Base-by-base conservation (phyloP, 1,140 invertebrate genomes). In the Papilio polyxenes region DNA sequence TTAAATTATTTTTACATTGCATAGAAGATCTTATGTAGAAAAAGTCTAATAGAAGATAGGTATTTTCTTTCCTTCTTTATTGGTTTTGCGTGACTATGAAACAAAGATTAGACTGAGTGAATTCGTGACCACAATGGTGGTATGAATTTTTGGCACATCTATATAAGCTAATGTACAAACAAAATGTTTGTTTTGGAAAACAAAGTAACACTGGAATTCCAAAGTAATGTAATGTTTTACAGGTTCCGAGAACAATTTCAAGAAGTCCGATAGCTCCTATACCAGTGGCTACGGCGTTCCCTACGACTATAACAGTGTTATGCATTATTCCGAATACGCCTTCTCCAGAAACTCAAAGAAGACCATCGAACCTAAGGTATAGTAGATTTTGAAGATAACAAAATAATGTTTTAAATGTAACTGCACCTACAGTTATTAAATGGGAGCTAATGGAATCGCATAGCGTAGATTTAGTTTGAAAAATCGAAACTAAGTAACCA, bases 251-350 rank as follows among this genome's bases (percentile, higher is more conserved):
- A 94, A 92, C 56, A 97, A 97, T 89, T 97, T 98, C 89, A 95
- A 96, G 76, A 97, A 97, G 89, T 95, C 96, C 0, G 94, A 95
- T 1, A 88, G 90, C 20, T 90, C 92, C 15, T 93, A 90, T 4
- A 96, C 96, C 0, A 94, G 95, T 65, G 95, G 95, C 20, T 97
- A 95, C 85, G 97, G 96, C 3, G 95, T 97, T 1, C 93, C 95
- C 0, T 98, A 98, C 82, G 97, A 98, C 91, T 98, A 97, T 87
- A 95, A 96, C 75, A 98, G 97, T 82, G 96, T 98, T 1, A 98
- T 98, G 97, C 98, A 98, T 89, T 98, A 98, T 87, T 97, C 97
- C 0, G 94, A 96, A 15, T 96, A 95, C 72, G 97, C 97, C 13
- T 98, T 98, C 92, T 97, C 97, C 8, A 95, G 89, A 69, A 98